Evolutionary conservation across 2,113 vertebrate species (phyloP).

Genomic region (Lathamus discolor): DNA sequence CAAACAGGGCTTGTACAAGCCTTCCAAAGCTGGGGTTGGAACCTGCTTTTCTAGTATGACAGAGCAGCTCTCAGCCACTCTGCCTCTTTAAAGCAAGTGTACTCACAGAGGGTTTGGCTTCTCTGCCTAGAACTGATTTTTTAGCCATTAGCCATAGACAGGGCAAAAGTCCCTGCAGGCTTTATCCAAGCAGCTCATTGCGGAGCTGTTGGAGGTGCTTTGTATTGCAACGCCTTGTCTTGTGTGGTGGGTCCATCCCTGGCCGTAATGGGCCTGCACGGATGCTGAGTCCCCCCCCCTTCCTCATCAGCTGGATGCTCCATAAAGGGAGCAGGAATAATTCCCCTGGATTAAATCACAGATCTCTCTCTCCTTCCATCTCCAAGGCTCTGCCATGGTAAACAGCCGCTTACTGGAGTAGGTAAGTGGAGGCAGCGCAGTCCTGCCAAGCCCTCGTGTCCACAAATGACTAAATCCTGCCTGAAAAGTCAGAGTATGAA

Average conservation of each 20-base stretch:
- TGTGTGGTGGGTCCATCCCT: fast-evolving
- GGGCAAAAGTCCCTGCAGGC: not conserved
- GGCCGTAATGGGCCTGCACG: fast-evolving
- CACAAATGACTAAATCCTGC: constrained; percentile 61
- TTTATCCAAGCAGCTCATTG: not conserved
- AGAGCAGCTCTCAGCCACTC: not conserved
- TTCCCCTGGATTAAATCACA: not conserved
- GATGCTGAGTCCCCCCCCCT: not conserved
- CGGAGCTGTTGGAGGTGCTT: not conserved
- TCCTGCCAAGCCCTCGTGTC: constrained; percentile 42
- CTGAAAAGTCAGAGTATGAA: constrained; percentile 47
- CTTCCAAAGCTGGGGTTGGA: not conserved
- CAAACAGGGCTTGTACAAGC: not conserved
- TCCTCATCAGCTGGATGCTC: not conserved
- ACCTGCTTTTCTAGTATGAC: not conserved
- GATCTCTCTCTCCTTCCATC: not conserved
- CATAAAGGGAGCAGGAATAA: fast-evolving
- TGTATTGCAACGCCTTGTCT: not conserved
- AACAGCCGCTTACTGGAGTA: not conserved
- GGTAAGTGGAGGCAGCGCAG: not conserved
- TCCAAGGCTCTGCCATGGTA: not conserved
- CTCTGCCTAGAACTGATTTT: not conserved
- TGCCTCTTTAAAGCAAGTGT: not conserved
- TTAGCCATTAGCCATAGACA: not conserved
- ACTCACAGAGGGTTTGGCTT: not conserved